These are phyloP conservation scores for Pampusana beccarii DNA, from an alignment of 2,113 vertebrate genomes.

Conservation along the genomic window DNA sequence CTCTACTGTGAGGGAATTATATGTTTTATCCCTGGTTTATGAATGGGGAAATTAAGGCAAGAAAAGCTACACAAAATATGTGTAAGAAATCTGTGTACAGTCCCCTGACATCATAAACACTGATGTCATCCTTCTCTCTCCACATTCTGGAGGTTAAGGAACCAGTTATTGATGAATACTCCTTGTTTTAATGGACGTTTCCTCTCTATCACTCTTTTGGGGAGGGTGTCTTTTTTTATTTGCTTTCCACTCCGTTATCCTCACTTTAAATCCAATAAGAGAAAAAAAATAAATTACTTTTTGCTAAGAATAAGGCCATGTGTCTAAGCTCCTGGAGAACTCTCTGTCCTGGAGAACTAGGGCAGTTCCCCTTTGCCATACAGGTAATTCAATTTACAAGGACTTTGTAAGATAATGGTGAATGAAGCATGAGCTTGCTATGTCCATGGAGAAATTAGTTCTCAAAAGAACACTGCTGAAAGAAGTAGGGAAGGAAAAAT, in stretches of 20 bases:
- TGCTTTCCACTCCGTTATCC: background rate
- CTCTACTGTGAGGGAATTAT: background rate
- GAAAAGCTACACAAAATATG: background rate
- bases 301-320: background rate
- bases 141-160: background rate
- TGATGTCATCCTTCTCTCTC: background rate
- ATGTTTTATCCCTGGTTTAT: background rate
- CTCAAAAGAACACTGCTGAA: background rate
- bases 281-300: background rate
- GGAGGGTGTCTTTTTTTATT: background rate
- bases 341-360: background rate
- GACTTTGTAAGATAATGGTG: background rate
- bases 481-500: background rate
- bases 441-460: background rate
- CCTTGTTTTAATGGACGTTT: background rate
- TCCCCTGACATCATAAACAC: background rate
- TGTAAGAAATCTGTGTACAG: background rate
- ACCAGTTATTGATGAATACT: background rate
- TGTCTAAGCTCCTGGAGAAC: background rate
- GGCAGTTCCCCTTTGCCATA: background rate
- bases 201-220: background rate
- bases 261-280: background rate
- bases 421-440: conserved; percentile 4
- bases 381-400: conserved; percentile 36
- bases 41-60: background rate